Conservation (phyloP, 2,113 vertebrate species). For the Toxotes chatareus region DNA sequence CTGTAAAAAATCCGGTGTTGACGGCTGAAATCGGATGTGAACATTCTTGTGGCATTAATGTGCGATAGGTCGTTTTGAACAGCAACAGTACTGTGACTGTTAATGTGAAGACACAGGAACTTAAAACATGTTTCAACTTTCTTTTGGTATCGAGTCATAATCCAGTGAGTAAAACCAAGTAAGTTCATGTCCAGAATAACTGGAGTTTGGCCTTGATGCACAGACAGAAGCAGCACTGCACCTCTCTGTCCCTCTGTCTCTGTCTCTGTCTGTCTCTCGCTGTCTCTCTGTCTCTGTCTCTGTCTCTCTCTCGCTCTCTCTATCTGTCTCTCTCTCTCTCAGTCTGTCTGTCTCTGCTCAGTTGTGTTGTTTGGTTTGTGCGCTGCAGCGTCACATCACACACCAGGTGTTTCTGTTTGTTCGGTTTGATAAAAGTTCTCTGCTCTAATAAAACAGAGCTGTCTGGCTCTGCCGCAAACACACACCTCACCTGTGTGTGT, state of each 20-base stretch:
- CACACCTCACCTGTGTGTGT: slow-evolving; percentile 48
- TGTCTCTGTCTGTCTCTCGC: neutral
- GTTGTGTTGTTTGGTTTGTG: slow-evolving; percentile 60
- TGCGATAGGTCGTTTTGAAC: too few relatives aligned
- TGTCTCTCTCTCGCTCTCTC: too few relatives aligned
- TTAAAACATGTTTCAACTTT: too few relatives aligned
- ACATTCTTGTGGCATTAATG: too few relatives aligned
- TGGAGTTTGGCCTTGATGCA: neutral
- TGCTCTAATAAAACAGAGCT: slow-evolving; percentile 63
- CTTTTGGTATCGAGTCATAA: too few relatives aligned
- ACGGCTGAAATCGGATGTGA: too few relatives aligned
- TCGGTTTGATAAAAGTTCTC: slow-evolving; percentile 66
- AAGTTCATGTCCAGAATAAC: neutral
- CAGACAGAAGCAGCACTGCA: neutral
- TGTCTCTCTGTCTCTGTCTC: neutral
- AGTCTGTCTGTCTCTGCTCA: neutral
- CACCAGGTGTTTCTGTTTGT: slow-evolving; percentile 71
- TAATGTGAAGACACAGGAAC: too few relatives aligned
- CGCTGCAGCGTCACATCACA: slow-evolving; percentile 57
- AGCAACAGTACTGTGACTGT: too few relatives aligned
- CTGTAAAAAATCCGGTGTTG: too few relatives aligned
- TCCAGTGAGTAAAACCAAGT: too few relatives aligned
- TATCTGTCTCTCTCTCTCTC: neutral
- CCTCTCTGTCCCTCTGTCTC: neutral
- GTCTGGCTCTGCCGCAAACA: slow-evolving; percentile 57